These are phyloP conservation scores for Lophius americanus DNA, from an alignment of 2,797 vertebrate genomes.

Conservation along the genomic window DNA sequence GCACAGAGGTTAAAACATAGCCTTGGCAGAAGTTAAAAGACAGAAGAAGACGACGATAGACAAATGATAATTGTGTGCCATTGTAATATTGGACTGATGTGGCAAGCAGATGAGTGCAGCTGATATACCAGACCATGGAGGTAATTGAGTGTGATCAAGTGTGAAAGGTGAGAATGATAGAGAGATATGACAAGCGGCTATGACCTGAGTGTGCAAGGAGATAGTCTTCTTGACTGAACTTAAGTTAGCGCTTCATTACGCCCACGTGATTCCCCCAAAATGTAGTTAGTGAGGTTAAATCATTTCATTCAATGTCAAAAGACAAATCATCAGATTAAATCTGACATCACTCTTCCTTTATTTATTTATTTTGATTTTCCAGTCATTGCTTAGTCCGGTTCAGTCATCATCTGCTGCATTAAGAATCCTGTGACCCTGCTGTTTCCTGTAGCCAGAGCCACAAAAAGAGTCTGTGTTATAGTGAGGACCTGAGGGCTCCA, in stretches of 20 bases:
- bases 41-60: too few species aligned
- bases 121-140: too few species aligned
- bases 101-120: too few species aligned
- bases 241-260: conserved; percentile 3
- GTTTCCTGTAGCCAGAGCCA: conserved; percentile 61
- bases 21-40: too few species aligned
- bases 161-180: too few species aligned
- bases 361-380: conserved; percentile 38
- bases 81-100: too few species aligned
- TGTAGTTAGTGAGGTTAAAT: conserved; percentile 2
- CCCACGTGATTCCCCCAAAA: conserved; percentile 10
- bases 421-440: conserved; percentile 28
- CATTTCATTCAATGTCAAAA: conserved; percentile 10
- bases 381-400: conserved; percentile 30
- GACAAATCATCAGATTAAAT: conserved; percentile 19
- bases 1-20: too few species aligned
- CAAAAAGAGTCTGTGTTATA: conserved; percentile 24
- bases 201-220: too few species aligned
- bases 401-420: conserved; percentile 28
- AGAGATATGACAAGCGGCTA: too few species aligned
- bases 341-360: conserved; percentile 12
- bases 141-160: too few species aligned
- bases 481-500: conserved; percentile 19
- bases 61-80: too few species aligned
- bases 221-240: too few species aligned